phyloP scores from a whole-genome alignment of 2,888 invertebrate genomes.

The Tinea semifulvella region DNA sequence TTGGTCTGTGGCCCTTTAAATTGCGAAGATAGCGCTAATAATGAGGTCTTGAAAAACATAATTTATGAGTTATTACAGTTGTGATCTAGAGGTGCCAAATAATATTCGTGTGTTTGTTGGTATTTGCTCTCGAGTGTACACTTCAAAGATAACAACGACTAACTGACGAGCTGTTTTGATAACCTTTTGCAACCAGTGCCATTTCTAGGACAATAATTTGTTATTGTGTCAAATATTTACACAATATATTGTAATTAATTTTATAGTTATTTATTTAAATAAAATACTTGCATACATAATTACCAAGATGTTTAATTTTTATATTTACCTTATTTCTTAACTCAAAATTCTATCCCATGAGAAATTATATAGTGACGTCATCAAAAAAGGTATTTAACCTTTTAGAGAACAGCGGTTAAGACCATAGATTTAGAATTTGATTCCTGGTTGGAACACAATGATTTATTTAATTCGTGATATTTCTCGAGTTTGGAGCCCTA shows the following conservation, averaged over 20 bases:
- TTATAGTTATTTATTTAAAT: not conserved
- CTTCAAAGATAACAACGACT: not conserved
- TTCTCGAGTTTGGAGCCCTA: no score
- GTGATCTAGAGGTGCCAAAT: no score
- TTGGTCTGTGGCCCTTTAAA: no score
- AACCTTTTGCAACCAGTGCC: constrained; percentile 13
- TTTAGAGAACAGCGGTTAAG: no score
- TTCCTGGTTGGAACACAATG: no score
- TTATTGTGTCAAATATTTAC: not conserved
- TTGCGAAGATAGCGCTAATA: no score
- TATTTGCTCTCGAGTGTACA: not conserved
- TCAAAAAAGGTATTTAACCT: no score
- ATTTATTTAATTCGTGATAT: no score
- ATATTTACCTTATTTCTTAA: not conserved
- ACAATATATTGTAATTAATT: not conserved
- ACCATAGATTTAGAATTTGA: no score
- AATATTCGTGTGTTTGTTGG: not conserved
- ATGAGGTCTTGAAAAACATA: no score
- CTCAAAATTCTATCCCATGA: not conserved
- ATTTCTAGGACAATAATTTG: constrained; percentile 13
- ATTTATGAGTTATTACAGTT: no score
- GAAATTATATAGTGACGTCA: no score
- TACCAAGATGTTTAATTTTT: not conserved
- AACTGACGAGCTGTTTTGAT: not conserved
- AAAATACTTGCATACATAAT: not conserved